Evolutionary conservation across 2,797 vertebrate genomes (phyloP), one percentile per base, ranked within the genome.

Genomic region (Eutrigla gurnardus): DNA sequence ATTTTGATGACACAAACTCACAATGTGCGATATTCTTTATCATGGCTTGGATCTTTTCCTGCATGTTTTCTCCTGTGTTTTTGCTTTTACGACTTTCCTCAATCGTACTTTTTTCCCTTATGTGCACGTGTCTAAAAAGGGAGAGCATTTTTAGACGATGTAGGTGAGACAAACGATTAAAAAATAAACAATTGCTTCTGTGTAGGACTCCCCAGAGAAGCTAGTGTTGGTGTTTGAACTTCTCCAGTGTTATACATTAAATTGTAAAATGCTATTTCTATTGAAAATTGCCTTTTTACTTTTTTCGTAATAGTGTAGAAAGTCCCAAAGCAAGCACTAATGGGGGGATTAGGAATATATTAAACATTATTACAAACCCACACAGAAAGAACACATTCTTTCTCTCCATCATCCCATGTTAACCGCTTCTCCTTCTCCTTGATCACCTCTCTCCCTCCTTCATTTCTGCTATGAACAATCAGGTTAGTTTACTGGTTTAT

Each of bases 331-430:
- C 47, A 43, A 52, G 45, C 35, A 54, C 58, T 77, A 70, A 78
- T 47, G 49, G 53, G 47, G 35, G 74, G 33, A 78, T 78, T 77
- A 73, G 33, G 60, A 65, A 78, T 81, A 73, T 37, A 73, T 80
- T 55, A 80, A 72, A 70, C 53, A 77, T 35, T 61, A 45, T 47
- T 57, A 63, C 36, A 77, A 70, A 75, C 45, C 32, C 17, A 73
- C 36, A 73, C 6, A 61, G 45, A 54, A 37, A 43, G 62, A 25
- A 55, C 1, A 10, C 9, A 36, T 36, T 61, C 4, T 65, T 15
- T 46, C 33, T 15, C 17, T 45, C 25, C 2, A n/a, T 69, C 47
- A 62, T 43, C 50, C 66, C n/a, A 46, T 50, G 35, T 66, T 65
- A 54, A 35, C 14, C 18, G 1, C n/a, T 40, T 17, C 14, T 68